Evolutionary conservation across 2,797 vertebrate genomes (phyloP).

Genomic region (Megalops cyprinoides): DNA sequence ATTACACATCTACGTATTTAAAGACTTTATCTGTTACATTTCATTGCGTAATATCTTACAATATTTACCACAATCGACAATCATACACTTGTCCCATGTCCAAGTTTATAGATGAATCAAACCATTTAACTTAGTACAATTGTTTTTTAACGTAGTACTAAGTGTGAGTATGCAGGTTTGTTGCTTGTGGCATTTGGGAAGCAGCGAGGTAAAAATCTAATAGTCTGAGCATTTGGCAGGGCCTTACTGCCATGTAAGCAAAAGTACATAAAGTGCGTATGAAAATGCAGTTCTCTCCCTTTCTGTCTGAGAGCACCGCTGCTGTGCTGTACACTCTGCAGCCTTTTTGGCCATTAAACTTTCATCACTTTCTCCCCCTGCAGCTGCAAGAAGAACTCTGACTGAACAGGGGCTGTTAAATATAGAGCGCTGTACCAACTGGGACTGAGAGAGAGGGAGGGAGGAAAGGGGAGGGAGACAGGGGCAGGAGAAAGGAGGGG

Average conservation of each 20-base stretch:
- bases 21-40: too few species aligned
- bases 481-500: neutral
- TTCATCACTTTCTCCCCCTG: conserved; percentile 72
- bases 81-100: too few species aligned
- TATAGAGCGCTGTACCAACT: conserved; percentile 71
- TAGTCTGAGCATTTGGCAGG: neutral
- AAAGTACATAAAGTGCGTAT: neutral
- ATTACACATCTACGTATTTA: too few species aligned
- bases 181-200: too few species aligned
- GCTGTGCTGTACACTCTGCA: conserved; percentile 64
- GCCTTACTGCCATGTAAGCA: neutral
- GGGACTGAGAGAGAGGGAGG: conserved; percentile 15
- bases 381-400: conserved; percentile 77
- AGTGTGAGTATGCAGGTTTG: neutral
- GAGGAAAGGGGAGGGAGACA: neutral
- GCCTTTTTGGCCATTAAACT: conserved; percentile 76
- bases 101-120: too few species aligned
- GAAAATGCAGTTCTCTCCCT: neutral
- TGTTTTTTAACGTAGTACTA: too few species aligned
- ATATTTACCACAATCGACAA: too few species aligned
- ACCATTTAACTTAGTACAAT: too few species aligned
- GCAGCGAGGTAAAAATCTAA: neutral
- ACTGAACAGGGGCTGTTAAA: conserved; percentile 75
- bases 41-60: too few species aligned
- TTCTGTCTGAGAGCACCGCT: conserved; percentile 51